phyloP scores from a whole-genome alignment of 2,797 vertebrate species.

The Neosalanx taihuensis region DNA sequence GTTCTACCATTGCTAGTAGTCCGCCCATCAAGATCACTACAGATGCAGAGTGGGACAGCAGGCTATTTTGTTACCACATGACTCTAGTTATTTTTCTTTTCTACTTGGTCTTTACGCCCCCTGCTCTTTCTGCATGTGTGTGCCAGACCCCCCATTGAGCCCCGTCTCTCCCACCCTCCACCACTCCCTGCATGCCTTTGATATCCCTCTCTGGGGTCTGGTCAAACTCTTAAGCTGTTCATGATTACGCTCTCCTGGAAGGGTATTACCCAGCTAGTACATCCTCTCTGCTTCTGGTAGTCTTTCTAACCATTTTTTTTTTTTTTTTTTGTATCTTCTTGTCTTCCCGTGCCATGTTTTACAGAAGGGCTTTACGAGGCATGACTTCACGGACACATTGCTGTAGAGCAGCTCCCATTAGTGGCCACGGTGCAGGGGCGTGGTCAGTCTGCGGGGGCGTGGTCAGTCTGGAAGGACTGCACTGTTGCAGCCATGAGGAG shows the following conservation, averaged over 20 bases:
- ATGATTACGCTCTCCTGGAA: constrained; percentile 21
- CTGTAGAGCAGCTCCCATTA: constrained; percentile 42
- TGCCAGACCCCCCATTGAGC: background rate
- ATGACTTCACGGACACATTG: constrained; percentile 65
- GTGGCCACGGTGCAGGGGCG: background rate
- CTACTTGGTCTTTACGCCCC: background rate
- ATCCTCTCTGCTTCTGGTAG: background rate
- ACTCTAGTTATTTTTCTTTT: background rate
- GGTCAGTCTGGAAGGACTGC: constrained; percentile 9
- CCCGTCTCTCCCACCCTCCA: background rate
- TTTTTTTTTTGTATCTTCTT: background rate
- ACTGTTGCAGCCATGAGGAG: background rate
- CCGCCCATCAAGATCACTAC: background rate
- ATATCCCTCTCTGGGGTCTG: constrained; percentile 24
- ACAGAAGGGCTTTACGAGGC: constrained; percentile 74
- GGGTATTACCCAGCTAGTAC: background rate
- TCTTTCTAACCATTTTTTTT: background rate
- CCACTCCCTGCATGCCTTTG: background rate
- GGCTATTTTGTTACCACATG: background rate
- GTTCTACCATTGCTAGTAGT: background rate
- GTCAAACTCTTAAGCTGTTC: constrained; percentile 16
- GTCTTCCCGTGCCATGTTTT: constrained; percentile 37
- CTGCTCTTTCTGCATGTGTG: background rate
- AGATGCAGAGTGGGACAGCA: background rate
- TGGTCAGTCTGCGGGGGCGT: background rate